Conservation (phyloP, 2,797 vertebrate genomes). For the Sciurus carolinensis region DNA sequence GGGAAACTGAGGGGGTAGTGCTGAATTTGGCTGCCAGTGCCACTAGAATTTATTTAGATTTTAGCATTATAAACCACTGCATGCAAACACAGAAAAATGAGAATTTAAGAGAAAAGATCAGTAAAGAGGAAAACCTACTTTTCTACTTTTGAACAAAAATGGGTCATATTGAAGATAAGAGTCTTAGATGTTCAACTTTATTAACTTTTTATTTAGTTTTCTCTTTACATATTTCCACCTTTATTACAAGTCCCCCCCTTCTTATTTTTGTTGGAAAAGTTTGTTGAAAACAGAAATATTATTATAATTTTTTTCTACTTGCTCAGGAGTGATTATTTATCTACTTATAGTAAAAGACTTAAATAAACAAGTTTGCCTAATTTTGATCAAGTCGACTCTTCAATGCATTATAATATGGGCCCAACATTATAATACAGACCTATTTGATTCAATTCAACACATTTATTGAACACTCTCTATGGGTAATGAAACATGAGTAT, state of each 20-base stretch:
- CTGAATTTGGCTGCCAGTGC: not conserved
- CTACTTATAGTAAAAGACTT: conserved; percentile 33
- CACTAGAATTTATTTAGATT: conserved; percentile 54
- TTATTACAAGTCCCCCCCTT: not conserved
- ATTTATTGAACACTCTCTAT: not conserved
- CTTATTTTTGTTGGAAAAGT: conserved; percentile 18
- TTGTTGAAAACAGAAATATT: conserved; percentile 4
- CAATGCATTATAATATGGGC: not conserved
- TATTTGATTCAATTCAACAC: conserved; percentile 37
- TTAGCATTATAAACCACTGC: conserved; percentile 20
- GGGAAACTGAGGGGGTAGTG: conserved; percentile 8
- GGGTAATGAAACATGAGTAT: not conserved
- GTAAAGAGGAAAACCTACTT: not conserved
- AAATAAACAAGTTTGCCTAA: conserved; percentile 17
- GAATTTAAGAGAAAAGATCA: not conserved
- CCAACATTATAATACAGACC: not conserved
- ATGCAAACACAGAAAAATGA: conserved; percentile 18
- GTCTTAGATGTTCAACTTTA: not conserved
- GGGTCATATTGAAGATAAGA: not conserved
- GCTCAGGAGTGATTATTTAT: not conserved
- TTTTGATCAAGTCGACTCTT: conserved; percentile 40
- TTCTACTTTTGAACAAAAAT: conserved; percentile 5
- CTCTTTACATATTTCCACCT: not conserved
- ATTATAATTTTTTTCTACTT: conserved; percentile 14
- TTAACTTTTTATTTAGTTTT: conserved; percentile 15